Base-by-base conservation (phyloP, 2,888 invertebrate species). In the Sarcophaga subvicina region DNA sequence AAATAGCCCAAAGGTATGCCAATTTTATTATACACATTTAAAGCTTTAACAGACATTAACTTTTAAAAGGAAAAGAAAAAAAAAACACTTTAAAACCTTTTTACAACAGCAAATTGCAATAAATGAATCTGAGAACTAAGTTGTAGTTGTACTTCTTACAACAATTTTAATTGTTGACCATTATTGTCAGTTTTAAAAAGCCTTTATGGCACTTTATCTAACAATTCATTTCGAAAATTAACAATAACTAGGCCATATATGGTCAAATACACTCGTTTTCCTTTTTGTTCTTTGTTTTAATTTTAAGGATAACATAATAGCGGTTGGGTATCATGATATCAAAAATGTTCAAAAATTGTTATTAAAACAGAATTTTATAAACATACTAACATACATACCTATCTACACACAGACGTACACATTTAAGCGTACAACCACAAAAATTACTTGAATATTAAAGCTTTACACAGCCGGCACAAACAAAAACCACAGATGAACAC, bases 401-500 rank as follows among this genome's bases (percentile, higher is more conserved):
- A 4, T 12, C 10, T 49, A 49, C 49, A 49, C 12, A 49, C 49
- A 0, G 14, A 49, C 49, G 14, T 14, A 54, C 54, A 54, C 54
- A 54, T 17, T 54, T 54, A 12, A 14, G 14, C 5, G 54, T 54
- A 54, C 17, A 47, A 83, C 83, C 86, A 75, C 86, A 87, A 70
- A 83, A 87, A 79, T 81, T 78, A 78, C 80, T 81, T 78, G 8
- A 81, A 75, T 75, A 87, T 83, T 83, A 80, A 81, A 78, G 80
- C 80, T 80, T 80, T 73, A 54, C 54, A 54, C 54, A 54, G 17
- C 3, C 12, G 14, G 10, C 12, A 54, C 54, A 64, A 78, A 70
- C 69, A 49, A 20, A 69, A 80, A 75, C 85, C 88, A 81, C 85
- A 85, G 71, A 83, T 81, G 85, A 85, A 83, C 85, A 88, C 83